Evolutionary conservation across 2,797 vertebrate species (phyloP).

Genomic region (Chlorospingus flavigularis): DNA sequence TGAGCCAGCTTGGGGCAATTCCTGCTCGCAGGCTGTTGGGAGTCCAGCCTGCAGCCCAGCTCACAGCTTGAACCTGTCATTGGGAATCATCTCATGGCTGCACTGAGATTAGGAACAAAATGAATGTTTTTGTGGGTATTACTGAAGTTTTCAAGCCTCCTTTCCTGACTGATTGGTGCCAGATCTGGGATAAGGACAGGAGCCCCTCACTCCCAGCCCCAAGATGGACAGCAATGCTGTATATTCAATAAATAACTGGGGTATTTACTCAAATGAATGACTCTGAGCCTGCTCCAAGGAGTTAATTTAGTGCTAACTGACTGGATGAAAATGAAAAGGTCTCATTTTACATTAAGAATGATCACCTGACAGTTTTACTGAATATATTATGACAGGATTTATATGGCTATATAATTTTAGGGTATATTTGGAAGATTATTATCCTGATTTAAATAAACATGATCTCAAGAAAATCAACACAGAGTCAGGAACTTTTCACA

Average conservation of each 20-base stretch:
- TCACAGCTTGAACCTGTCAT: neutral
- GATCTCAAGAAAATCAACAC: slow-evolving; percentile 48
- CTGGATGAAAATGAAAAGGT: slow-evolving; percentile 66
- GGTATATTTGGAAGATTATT: slow-evolving; percentile 64
- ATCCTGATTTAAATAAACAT: slow-evolving; percentile 65
- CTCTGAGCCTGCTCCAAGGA: slow-evolving; percentile 46
- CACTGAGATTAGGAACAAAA: neutral
- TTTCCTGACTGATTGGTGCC: neutral
- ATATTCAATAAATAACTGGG: slow-evolving; percentile 42
- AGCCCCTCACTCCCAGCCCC: neutral
- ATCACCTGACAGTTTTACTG: slow-evolving; percentile 68
- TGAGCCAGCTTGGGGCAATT: neutral
- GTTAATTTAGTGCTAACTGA: slow-evolving; percentile 67
- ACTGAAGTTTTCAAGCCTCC: neutral
- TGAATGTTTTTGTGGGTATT: neutral
- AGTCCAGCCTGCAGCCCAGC: neutral
- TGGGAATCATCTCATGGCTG: neutral
- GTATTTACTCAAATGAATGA: slow-evolving; percentile 54
- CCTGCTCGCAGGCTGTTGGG: neutral
- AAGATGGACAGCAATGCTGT: neutral
- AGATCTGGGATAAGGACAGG: neutral
- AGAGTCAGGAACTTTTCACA: slow-evolving; percentile 10
- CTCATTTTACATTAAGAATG: slow-evolving; percentile 66
- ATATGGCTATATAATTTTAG: slow-evolving; percentile 62
- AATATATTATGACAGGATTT: slow-evolving; percentile 65